These are phyloP conservation scores for Slavum lentiscoides DNA, from an alignment of 2,888 invertebrate species.

Conservation along the genomic window DNA sequence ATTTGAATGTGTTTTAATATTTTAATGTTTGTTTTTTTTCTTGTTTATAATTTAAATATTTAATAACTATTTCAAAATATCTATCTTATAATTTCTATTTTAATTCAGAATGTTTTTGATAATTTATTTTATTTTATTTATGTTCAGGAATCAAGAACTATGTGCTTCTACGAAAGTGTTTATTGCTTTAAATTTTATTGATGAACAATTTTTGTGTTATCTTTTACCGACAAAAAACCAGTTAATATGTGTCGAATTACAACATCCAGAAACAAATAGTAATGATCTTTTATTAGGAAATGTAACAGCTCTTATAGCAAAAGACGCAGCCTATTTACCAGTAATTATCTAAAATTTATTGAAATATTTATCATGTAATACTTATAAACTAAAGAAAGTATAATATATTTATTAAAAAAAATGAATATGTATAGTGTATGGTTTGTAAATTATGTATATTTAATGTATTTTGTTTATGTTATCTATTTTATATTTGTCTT, in stretches of 20 bases:
- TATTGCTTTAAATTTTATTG: conserved; percentile 81
- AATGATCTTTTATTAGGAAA: conserved; percentile 75
- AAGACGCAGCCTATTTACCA: conserved; percentile 79
- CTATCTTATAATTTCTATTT: background rate
- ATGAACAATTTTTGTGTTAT: conserved; percentile 83
- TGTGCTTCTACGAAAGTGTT: conserved; percentile 77
- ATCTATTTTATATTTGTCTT: conserved; percentile 53
- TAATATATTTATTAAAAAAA: too few relatives aligned
- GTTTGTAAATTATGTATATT: background rate
- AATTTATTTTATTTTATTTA: background rate
- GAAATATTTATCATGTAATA: too few relatives aligned
- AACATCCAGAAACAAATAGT: conserved; percentile 65
- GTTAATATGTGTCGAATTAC: conserved; percentile 71
- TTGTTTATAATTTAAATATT: background rate
- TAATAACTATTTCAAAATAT: background rate
- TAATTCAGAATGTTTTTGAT: background rate
- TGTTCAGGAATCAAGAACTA: conserved; percentile 60
- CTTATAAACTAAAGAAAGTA: too few relatives aligned
- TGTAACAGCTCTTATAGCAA: conserved; percentile 73
- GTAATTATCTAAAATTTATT: conserved; percentile 61
- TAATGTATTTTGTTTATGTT: conserved; percentile 51
- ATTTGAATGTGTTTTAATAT: background rate
- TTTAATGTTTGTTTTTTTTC: background rate
- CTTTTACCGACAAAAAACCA: conserved; percentile 68
- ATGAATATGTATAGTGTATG: too few relatives aligned